A percentile compares a stretch with the other conserved stretches of the same genome.
Evolutionary conservation across 2,113 vertebrate species (phyloP).

Genomic region (Girardinichthys multiradiatus): DNA sequence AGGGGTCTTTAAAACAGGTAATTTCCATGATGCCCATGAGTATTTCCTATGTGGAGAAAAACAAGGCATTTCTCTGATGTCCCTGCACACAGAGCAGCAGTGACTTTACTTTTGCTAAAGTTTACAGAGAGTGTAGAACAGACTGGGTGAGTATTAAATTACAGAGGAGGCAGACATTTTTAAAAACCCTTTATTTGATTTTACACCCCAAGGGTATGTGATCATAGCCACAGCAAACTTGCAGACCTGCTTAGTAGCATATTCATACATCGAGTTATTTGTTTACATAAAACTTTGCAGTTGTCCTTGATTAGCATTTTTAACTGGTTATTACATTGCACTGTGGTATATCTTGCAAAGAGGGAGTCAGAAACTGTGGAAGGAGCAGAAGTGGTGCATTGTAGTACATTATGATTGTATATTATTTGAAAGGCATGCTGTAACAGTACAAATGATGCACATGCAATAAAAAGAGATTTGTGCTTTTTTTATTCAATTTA

Average conservation of each 20-base stretch:
- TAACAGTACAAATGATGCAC: conserved; percentile 2
- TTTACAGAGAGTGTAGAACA: conserved; percentile 60
- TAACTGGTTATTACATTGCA: conserved; percentile 56
- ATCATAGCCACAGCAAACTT: conserved; percentile 67
- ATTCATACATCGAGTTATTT: conserved; percentile 72
- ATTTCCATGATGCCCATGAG: conserved; percentile 74
- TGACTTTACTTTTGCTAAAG: conserved; percentile 58
- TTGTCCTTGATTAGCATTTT: conserved; percentile 69
- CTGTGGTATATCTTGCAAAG: conserved; percentile 17
- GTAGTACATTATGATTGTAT: conserved; percentile 1
- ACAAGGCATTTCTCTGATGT: conserved; percentile 72
- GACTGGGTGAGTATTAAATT: conserved; percentile 68
- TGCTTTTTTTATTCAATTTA: conserved; percentile 3
- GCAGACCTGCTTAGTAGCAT: conserved; percentile 64
- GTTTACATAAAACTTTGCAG: conserved; percentile 65
- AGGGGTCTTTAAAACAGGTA: conserved; percentile 76
- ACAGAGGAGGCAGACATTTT: conserved; percentile 60
- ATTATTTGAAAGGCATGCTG: neutral
- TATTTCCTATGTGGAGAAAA: conserved; percentile 66
- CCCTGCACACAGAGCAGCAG: conserved; percentile 63
- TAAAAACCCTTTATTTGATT: conserved; percentile 68
- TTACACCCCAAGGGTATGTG: conserved; percentile 69
- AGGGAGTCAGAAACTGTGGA: conserved; percentile 1
- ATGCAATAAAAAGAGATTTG: neutral
- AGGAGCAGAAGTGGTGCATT: neutral